Conservation (phyloP, 2,113 vertebrate species). For the Carassius gibelio region DNA sequence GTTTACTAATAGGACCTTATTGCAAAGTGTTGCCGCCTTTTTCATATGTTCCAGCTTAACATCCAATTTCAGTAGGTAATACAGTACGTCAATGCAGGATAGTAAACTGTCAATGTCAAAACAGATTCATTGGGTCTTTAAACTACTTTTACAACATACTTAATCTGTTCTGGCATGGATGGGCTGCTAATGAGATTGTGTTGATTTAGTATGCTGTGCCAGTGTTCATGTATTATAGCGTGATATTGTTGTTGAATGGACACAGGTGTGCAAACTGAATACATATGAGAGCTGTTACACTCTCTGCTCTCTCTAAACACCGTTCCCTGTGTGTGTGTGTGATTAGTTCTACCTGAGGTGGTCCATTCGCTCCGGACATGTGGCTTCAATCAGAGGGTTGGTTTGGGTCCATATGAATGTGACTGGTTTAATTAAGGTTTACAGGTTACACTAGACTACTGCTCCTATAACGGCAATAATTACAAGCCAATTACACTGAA, state of each 20-base stretch:
- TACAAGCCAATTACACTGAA: conserved; percentile 70
- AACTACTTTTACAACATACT: background rate
- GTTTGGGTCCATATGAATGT: conserved; percentile 66
- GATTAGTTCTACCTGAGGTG: conserved; percentile 58
- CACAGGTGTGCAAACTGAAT: conserved; percentile 39
- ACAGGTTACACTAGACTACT: conserved; percentile 71
- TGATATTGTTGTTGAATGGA: background rate
- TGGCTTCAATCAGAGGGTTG: conserved; percentile 52
- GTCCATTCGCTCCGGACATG: conserved; percentile 50
- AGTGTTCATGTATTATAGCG: background rate
- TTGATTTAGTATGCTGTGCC: conserved; percentile 2
- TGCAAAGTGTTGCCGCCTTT: background rate
- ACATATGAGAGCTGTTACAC: conserved; percentile 27
- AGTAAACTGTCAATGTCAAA: background rate
- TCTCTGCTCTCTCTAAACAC: conserved; percentile 41
- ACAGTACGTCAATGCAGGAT: background rate
- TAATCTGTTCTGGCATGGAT: background rate
- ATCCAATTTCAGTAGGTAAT: background rate
- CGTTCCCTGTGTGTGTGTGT: conserved; percentile 3
- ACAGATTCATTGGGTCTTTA: background rate
- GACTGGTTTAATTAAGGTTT: conserved; percentile 76
- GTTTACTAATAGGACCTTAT: background rate
- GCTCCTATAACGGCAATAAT: conserved; percentile 71
- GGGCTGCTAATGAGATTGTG: conserved; percentile 1
- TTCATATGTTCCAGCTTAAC: background rate